These are phyloP conservation scores for Drosophila lutescens DNA, from an alignment of 2,888 invertebrate genomes.

Conservation along the genomic window DNA sequence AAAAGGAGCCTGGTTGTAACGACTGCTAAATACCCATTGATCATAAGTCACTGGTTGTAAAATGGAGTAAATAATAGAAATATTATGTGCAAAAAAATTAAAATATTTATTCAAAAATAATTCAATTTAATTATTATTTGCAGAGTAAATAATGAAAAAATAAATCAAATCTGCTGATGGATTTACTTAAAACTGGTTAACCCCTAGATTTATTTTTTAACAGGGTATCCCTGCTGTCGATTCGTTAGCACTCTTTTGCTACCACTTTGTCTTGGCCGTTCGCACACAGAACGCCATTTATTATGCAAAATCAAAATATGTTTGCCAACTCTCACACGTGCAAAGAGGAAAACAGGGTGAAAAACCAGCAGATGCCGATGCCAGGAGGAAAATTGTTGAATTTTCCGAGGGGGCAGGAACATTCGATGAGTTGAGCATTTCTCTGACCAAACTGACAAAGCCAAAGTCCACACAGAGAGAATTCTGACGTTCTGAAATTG, in stretches of 20 bases:
- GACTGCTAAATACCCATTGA: not conserved
- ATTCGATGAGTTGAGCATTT: not conserved
- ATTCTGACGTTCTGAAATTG: too few species aligned
- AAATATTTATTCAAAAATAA: too few species aligned
- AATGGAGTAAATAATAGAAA: too few species aligned
- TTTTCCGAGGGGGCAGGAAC: conserved; percentile 1
- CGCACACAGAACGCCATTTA: conserved; percentile 51
- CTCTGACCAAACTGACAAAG: conserved; percentile 10
- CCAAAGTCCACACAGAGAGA: too few species aligned
- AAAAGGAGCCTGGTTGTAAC: not conserved
- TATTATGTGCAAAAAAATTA: too few species aligned
- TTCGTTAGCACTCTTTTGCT: too few species aligned
- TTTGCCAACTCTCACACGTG: conserved; percentile 1
- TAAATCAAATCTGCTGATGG: too few species aligned
- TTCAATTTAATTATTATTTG: too few species aligned
- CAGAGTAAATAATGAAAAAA: too few species aligned
- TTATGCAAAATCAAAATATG: conserved; percentile 65
- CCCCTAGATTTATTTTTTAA: not conserved
- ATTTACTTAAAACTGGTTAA: too few species aligned
- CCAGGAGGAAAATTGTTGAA: not conserved
- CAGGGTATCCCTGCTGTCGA: not conserved
- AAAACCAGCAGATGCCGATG: not conserved
- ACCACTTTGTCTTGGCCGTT: conserved; percentile 8
- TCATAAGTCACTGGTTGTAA: too few species aligned
- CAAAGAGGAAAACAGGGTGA: not conserved